Evolutionary conservation across 2,113 vertebrate genomes (phyloP).

Genomic region (Jacana jacana): DNA sequence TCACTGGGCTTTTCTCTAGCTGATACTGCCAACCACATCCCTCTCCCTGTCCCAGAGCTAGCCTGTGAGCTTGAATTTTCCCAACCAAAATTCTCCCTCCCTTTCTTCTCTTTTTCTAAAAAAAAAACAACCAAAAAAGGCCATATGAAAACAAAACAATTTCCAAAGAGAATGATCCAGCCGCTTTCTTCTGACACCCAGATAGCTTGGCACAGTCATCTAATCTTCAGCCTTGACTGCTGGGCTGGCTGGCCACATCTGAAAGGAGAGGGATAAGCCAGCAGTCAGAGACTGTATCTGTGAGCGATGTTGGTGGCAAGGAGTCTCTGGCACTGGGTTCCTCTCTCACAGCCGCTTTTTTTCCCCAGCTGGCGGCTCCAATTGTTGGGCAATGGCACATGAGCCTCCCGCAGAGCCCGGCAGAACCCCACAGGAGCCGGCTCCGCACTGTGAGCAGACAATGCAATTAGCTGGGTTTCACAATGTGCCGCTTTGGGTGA

Average conservation of each 20-base stretch:
- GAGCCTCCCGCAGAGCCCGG: background rate
- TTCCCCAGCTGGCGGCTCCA: background rate
- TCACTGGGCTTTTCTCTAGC: background rate
- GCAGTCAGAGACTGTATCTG: background rate
- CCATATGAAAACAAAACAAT: background rate
- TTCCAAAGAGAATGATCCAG: background rate
- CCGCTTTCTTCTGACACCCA: background rate
- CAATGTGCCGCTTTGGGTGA: background rate
- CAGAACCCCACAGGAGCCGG: background rate
- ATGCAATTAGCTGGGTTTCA: conserved; percentile 44
- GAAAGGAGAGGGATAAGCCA: background rate
- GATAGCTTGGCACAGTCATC: background rate
- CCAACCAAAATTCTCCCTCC: background rate
- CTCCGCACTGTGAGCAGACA: background rate
- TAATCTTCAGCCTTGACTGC: background rate
- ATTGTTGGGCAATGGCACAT: background rate
- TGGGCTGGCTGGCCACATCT: conserved; percentile 29
- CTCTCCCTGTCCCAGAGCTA: background rate
- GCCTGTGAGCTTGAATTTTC: background rate
- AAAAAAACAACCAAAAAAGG: background rate
- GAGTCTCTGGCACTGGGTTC: background rate
- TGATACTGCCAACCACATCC: background rate
- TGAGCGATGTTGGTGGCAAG: background rate
- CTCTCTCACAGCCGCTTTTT: background rate
- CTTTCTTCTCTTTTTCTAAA: background rate